These are phyloP conservation scores for Rhea americana DNA, from an alignment of 2,113 vertebrate genomes.

Conservation along the genomic window DNA sequence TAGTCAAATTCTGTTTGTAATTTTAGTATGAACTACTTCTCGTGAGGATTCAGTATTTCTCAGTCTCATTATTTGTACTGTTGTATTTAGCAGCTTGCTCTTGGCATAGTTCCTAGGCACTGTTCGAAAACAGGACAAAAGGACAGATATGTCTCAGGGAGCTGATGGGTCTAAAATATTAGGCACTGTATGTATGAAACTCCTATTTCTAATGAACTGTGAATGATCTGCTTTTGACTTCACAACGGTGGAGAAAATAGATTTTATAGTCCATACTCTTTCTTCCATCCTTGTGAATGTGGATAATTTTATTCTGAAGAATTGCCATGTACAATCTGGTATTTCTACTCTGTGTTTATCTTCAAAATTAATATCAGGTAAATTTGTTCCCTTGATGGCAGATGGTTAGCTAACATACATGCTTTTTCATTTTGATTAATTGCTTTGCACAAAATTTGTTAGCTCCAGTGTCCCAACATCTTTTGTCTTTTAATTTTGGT, in stretches of 20 bases:
- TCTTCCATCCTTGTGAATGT: not conserved
- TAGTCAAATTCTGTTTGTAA: not conserved
- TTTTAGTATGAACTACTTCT: not conserved
- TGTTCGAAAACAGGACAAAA: not conserved
- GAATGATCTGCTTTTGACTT: not conserved
- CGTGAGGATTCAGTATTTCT: not conserved
- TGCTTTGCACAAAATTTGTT: not conserved
- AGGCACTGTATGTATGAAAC: not conserved
- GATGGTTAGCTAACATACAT: constrained; percentile 28
- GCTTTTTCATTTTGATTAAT: constrained; percentile 41
- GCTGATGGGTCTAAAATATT: not conserved
- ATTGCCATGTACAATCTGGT: not conserved
- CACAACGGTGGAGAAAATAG: not conserved
- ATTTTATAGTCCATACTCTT: not conserved
- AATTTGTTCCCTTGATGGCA: constrained; percentile 39
- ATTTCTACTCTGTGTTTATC: constrained; percentile 27
- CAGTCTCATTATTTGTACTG: not conserved
- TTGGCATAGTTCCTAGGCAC: not conserved
- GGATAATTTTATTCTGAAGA: not conserved
- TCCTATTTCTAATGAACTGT: not conserved
- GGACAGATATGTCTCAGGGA: not conserved
- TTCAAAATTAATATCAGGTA: constrained; percentile 45
- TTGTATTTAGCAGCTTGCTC: not conserved
- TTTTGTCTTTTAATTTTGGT: not conserved
- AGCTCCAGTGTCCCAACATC: not conserved